phyloP scores from a whole-genome alignment of 2,888 invertebrate species.

The Eilema caniola region DNA sequence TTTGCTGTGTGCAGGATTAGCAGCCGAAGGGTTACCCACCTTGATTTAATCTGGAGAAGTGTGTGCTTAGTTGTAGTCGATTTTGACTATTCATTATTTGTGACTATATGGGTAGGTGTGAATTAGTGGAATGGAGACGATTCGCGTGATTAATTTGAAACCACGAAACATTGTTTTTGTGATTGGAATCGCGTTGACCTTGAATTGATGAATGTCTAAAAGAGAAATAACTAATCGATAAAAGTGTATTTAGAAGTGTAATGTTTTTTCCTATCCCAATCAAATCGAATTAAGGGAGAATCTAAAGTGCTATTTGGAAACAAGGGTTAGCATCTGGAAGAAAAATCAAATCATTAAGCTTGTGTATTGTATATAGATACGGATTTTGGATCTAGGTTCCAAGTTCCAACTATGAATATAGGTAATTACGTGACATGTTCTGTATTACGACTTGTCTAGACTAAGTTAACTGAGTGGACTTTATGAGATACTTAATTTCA shows the following conservation, averaged over 20 bases:
- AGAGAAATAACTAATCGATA: too few relatives aligned
- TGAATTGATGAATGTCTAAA: too few relatives aligned
- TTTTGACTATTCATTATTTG: constrained; percentile 22
- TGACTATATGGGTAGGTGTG: not conserved
- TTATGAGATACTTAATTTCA: not conserved
- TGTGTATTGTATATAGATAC: too few relatives aligned
- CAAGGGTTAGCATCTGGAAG: too few relatives aligned
- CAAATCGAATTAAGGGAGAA: too few relatives aligned
- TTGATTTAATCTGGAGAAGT: constrained; percentile 50
- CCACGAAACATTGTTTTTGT: not conserved
- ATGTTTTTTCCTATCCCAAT: too few relatives aligned
- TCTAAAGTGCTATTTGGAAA: too few relatives aligned
- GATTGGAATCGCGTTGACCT: not conserved
- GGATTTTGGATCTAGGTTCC: too few relatives aligned
- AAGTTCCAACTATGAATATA: not conserved
- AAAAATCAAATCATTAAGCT: too few relatives aligned
- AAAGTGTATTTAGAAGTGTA: too few relatives aligned
- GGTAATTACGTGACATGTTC: not conserved
- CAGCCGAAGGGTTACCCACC: constrained; percentile 44
- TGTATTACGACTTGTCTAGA: not conserved
- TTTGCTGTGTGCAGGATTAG: constrained; percentile 60
- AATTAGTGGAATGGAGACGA: not conserved
- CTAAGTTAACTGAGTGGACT: not conserved
- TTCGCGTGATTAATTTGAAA: not conserved
- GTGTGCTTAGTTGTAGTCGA: constrained; percentile 29